Evolutionary conservation across 2,797 vertebrate genomes (phyloP), one percentile per base, ranked within the genome.

Genomic region (Cynopterus sphinx): DNA sequence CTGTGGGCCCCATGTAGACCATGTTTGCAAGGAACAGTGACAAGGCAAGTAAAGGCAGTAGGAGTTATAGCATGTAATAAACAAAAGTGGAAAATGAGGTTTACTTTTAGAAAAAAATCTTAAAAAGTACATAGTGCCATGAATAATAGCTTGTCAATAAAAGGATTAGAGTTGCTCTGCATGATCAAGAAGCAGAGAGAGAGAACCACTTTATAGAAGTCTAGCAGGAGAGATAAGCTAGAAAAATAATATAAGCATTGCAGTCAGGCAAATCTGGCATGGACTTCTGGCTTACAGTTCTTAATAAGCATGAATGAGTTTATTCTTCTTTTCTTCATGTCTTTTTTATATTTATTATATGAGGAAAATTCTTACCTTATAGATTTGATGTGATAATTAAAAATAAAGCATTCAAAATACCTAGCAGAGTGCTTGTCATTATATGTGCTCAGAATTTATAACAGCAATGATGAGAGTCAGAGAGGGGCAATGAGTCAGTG

Each of bases 101-200:
- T 94, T 65, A 81, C 9, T 24, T 87, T 77, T 75, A 79, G 59
- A 49, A 81, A 96, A 96, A 49, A 82, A 43, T 46, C 43, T 49
- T 61, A 28, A 61, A 55, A 93, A 84, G 22, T 13, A 49, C 19
- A 17, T 33, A 15, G 12, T 89, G 17, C 53, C 19, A 86, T 65
- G 26, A 83, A 7, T 70, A 95, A 70, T 9, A 63, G 55, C 16
- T 82, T 33, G 4, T 55, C 15, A 28, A 68, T 49, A 63, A 91
- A 77, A 74, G 5, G 12, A 70, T 67, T 33, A 61, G 12, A 67
- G 31, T 19, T 75, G 61, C 4, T 77, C 61, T 22, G 3, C 15
- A 41, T 86, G 31, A 55, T 67, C n/a, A 75, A 92, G 46, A 57
- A 57, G 43, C 61, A 93, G 67, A 81, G 68, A 78, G 68, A 78